Evolutionary conservation across 2,797 vertebrate species (phyloP).

Genomic region (Bufotes viridis): DNA sequence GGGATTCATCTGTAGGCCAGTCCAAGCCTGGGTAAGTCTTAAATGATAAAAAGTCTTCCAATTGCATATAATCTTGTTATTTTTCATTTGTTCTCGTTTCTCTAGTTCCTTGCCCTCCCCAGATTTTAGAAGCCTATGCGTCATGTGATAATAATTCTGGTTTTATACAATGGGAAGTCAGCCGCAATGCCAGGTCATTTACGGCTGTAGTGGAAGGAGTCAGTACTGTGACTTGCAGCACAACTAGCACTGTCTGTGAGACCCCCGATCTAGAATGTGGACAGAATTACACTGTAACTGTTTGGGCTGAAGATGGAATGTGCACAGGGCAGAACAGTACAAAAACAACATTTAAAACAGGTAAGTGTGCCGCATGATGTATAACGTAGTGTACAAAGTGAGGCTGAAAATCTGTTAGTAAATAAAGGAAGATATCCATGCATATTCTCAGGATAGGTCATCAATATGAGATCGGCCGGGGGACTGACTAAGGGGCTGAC

Average conservation of each 20-base stretch:
- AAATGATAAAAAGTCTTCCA: background rate
- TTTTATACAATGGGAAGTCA: conserved; percentile 72
- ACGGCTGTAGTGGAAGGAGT: conserved; percentile 72
- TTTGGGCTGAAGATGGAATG: conserved; percentile 66
- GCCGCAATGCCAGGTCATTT: conserved; percentile 75
- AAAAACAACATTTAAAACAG: conserved; percentile 69
- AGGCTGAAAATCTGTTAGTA: background rate
- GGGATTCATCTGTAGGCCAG: too few species aligned
- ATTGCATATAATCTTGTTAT: background rate
- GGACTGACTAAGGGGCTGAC: too few species aligned
- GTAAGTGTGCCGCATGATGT: conserved; percentile 63
- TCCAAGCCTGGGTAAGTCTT: conserved; percentile 76
- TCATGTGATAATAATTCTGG: conserved; percentile 73
- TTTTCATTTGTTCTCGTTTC: background rate
- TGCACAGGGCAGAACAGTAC: conserved; percentile 74
- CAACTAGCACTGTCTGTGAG: conserved; percentile 68
- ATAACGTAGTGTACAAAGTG: background rate
- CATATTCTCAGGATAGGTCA: too few species aligned
- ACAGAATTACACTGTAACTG: conserved; percentile 68
- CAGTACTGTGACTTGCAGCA: conserved; percentile 69
- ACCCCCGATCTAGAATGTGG: conserved; percentile 75
- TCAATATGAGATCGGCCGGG: too few species aligned
- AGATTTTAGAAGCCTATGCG: conserved; percentile 65
- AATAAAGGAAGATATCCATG: too few species aligned
- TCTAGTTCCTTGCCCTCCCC: conserved; percentile 76